Base-by-base conservation (phyloP, 1,140 invertebrate genomes). In the Lepidurus packardi region DNA sequence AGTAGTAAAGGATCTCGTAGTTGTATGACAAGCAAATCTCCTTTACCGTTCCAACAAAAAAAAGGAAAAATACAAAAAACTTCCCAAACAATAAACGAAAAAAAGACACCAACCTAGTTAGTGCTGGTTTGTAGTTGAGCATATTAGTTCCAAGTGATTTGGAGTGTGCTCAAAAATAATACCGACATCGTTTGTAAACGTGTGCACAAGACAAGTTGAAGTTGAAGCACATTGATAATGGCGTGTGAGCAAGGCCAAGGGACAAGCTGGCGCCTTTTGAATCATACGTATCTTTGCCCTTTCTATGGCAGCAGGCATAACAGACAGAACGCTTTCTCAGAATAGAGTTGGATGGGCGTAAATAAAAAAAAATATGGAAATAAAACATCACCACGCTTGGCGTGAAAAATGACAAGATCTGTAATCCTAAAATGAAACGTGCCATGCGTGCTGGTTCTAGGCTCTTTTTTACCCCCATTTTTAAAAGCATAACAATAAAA, bases 231-330 rank as follows among this genome's bases (percentile, higher is more conserved):
- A 65, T 21, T 65, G 53, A 65, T 65, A 65, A 65, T 65, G 53
- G 53, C 53, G 53, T 13, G 53, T n/a, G 53, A 65, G 53, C 53
- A 65, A 65, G 53, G 53, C 53, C n/a, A 65, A 65, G 53, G 53
- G 53, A 65, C 24, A 42, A 45, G 75, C 75, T 77, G 75, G 75
- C 24, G 34, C 25, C 25, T 77, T 47, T 43, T 77, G 43, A 43
- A 77, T 77, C 75, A 77, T 45, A 41, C 47, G 53, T 65, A 65
- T 65, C 53, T 65, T 65, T 65, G 53, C 53, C 53, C 13, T 16
- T 65, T 65, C 53, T 65, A 65, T 65, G 53, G 53, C 53, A 65
- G 9, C 53, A 65, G 53, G 53, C 53, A 65, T 65, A 65, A 65
- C 53, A 65, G 53, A 65, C 21, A n/a, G 53, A 65, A 65, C n/a